phyloP scores from a whole-genome alignment of 2,888 invertebrate genomes.

The Drosophila monieri region DNA sequence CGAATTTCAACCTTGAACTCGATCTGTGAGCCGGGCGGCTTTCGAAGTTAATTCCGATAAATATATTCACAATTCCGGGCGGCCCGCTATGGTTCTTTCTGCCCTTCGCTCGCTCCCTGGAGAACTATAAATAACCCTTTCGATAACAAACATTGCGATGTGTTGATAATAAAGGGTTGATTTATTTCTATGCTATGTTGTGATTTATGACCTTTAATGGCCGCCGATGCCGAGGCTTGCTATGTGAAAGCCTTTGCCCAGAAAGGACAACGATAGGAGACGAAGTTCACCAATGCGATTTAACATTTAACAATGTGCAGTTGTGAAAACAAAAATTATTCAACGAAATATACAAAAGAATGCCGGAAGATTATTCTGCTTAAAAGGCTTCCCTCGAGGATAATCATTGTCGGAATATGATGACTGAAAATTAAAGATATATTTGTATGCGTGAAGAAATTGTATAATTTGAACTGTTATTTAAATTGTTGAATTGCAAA shows the following conservation, averaged over 20 bases:
- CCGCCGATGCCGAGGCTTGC: constrained; percentile 37
- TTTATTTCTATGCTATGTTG: constrained; percentile 77
- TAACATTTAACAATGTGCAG: constrained; percentile 43
- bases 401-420: constrained; percentile 9
- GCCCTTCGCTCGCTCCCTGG: constrained; percentile 53
- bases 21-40: constrained; percentile 42
- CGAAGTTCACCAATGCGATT: constrained; percentile 46
- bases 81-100: constrained; percentile 12
- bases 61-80: constrained; percentile 51
- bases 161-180: constrained; percentile 79
- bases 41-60: constrained; percentile 58
- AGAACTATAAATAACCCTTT: constrained; percentile 78
- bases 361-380: constrained; percentile 6
- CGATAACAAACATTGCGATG: constrained; percentile 80
- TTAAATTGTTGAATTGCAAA: not conserved
- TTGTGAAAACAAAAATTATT: constrained; percentile 18
- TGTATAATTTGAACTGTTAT: not conserved
- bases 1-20: constrained; percentile 46
- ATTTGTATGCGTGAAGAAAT: not conserved
- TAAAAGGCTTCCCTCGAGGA: constrained; percentile 14
- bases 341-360: not conserved
- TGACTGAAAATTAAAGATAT: not conserved
- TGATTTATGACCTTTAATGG: constrained; percentile 78
- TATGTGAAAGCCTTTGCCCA: constrained; percentile 15
- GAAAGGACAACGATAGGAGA: constrained; percentile 16